Evolutionary conservation across 2,797 vertebrate genomes (phyloP).

Genomic region (Parambassis ranga): DNA sequence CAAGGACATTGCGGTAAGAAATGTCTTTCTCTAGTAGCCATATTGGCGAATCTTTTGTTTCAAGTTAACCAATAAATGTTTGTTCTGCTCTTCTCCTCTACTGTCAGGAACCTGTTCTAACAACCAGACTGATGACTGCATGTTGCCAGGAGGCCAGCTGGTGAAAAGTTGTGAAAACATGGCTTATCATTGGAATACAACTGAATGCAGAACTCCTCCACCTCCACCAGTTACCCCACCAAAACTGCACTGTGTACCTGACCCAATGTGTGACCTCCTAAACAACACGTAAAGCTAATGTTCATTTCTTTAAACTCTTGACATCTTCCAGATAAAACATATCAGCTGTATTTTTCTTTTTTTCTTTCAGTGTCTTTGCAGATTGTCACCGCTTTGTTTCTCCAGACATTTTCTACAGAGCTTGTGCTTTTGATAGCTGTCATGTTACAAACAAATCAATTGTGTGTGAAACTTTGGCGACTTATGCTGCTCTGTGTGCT

Average conservation of each 20-base stretch:
- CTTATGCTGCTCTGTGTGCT: slow-evolving; percentile 82
- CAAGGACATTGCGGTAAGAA: slow-evolving; percentile 92
- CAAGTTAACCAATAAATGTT: too few species aligned
- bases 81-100: background rate
- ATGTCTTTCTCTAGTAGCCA: background rate
- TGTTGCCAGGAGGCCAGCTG: slow-evolving; percentile 80
- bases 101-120: slow-evolving; percentile 90
- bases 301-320: background rate
- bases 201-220: slow-evolving; percentile 79
- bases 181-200: slow-evolving; percentile 87
- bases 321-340: background rate
- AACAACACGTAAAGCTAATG: slow-evolving; percentile 74
- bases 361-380: slow-evolving; percentile 79
- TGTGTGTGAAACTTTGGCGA: slow-evolving; percentile 83
- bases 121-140: slow-evolving; percentile 86
- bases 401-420: slow-evolving; percentile 75
- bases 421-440: slow-evolving; percentile 83
- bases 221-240: slow-evolving; percentile 53
- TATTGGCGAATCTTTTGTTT: background rate
- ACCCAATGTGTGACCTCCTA: slow-evolving; percentile 72
- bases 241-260: slow-evolving; percentile 48
- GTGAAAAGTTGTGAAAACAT: slow-evolving; percentile 81
- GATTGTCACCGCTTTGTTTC: slow-evolving; percentile 79
- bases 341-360: background rate
- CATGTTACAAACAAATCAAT: slow-evolving; percentile 47